Base-by-base conservation (phyloP, 1,140 invertebrate species). In the Tetraneura akinire region DNA sequence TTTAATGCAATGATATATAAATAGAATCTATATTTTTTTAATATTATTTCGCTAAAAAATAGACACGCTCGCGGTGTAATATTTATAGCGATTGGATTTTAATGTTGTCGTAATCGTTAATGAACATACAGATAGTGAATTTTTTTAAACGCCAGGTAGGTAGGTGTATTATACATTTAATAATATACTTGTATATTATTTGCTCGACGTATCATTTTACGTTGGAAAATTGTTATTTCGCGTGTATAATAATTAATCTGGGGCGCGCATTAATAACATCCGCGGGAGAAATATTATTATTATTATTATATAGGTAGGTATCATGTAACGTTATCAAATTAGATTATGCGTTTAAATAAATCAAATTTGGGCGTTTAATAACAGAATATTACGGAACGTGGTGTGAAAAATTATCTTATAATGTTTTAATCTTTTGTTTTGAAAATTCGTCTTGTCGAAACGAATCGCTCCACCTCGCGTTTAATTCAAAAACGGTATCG, bases 121-220 rank as follows among this genome's bases (percentile, higher is more conserved):
- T 71, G 47, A 3, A 49, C 51, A 51, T n/a, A n/a, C n/a, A n/a
- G n/a, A n/a, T n/a, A n/a, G n/a, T n/a, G 68, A 71, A 71, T 29
- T 71, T 23, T 49, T 71, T 71, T 45, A 42, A 21, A 45, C 32
- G n/a, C 42, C 42, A 14, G 14, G 18, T 6, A 71, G 32, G 32
- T 37, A n/a, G n/a, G n/a, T n/a, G n/a, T n/a, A n/a, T n/a, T n/a
- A n/a, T n/a, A 37, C 32, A 37, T n/a, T n/a, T n/a, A 70, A 37
- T 37, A 37, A 37, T 37, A 37, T 37, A 37, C 32, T 8, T 37
- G 11, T 18, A 8, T 51, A 71, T 71, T 71, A 71, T 13, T 71
- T 71, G n/a, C n/a, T 71, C 51, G 68, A 71, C 47, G n/a, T n/a
- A n/a, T n/a, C 26, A 71, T 32, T 62, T 62, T 62, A 62, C 57